A percentile compares a stretch with the other conserved stretches of the same genome.
Evolutionary conservation across 2,888 invertebrate species (phyloP).

Genomic region (Entomobrya multifasciata): DNA sequence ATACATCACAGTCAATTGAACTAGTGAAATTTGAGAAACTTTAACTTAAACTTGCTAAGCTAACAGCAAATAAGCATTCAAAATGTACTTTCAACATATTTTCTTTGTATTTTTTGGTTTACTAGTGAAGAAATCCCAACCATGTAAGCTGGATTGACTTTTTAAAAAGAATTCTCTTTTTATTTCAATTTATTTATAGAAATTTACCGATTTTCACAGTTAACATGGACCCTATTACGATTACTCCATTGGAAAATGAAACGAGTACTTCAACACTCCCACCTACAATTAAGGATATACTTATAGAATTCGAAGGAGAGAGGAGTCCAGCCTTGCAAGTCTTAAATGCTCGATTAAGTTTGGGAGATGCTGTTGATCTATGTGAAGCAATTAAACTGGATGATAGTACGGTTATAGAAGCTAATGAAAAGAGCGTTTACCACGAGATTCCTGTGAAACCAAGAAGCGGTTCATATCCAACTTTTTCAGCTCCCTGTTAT

Average conservation of each 20-base stretch:
- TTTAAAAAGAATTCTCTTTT: too few species aligned
- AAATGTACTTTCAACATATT: not conserved
- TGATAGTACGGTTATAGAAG: not conserved
- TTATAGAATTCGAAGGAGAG: slow-evolving; percentile 30
- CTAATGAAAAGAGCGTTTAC: slow-evolving; percentile 4
- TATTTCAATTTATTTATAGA: too few species aligned
- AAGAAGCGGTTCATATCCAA: not conserved
- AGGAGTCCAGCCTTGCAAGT: not conserved
- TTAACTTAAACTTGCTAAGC: too few species aligned
- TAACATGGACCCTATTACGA: slow-evolving; percentile 40
- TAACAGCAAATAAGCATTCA: too few species aligned
- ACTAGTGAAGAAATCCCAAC: not conserved
- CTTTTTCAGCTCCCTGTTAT: slow-evolving; percentile 31
- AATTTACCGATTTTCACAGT: too few species aligned
- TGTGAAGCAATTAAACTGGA: slow-evolving; percentile 2
- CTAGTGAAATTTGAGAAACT: too few species aligned
- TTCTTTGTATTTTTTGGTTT: not conserved
- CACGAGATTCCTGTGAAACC: slow-evolving; percentile 22
- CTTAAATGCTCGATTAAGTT: not conserved
- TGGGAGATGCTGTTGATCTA: not conserved
- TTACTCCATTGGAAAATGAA: not conserved
- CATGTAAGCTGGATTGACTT: not conserved
- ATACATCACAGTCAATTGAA: too few species aligned
- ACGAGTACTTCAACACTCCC: not conserved
- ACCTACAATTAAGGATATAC: not conserved